Conservation (phyloP, 2,888 invertebrate species). For the Epinotia nisella region DNA sequence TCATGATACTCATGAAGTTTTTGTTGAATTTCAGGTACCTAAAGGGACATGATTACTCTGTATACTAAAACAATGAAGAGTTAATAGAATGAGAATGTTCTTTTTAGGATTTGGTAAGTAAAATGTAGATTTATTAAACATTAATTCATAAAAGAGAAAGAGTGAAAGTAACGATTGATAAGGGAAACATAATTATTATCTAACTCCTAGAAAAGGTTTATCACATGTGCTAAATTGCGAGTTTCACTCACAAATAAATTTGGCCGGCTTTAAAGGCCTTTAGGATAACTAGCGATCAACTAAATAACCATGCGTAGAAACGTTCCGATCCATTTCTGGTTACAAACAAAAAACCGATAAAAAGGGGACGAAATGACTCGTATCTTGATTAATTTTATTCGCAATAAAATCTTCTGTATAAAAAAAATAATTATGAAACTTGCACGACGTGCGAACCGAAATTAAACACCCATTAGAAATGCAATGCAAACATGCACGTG, state of each 20-base stretch:
- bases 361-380: slow-evolving; percentile 19
- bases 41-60: slow-evolving; percentile 67
- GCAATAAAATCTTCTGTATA: slow-evolving; percentile 52
- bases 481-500: slow-evolving; percentile 79
- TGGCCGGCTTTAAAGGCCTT: slow-evolving; percentile 46
- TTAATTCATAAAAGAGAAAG: slow-evolving; percentile 26
- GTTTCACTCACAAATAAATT: slow-evolving; percentile 62
- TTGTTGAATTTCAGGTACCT: slow-evolving; percentile 77
- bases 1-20: slow-evolving; percentile 53
- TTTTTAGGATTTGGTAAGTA: slow-evolving; percentile 32
- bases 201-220: slow-evolving; percentile 52
- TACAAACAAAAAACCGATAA: slow-evolving; percentile 24
- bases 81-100: slow-evolving; percentile 45
- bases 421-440: slow-evolving; percentile 55
- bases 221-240: slow-evolving; percentile 67
- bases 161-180: slow-evolving; percentile 34
- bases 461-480: slow-evolving; percentile 74
- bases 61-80: slow-evolving; percentile 49
- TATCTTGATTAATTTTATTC: slow-evolving; percentile 32
- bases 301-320: slow-evolving; percentile 45
- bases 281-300: slow-evolving; percentile 50
- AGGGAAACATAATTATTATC: slow-evolving; percentile 37
- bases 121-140: slow-evolving; percentile 31
- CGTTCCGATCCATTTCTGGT: slow-evolving; percentile 17
- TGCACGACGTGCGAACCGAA: slow-evolving; percentile 64